Conservation (phyloP, 2,113 vertebrate genomes). For the Tachycineta bicolor region DNA sequence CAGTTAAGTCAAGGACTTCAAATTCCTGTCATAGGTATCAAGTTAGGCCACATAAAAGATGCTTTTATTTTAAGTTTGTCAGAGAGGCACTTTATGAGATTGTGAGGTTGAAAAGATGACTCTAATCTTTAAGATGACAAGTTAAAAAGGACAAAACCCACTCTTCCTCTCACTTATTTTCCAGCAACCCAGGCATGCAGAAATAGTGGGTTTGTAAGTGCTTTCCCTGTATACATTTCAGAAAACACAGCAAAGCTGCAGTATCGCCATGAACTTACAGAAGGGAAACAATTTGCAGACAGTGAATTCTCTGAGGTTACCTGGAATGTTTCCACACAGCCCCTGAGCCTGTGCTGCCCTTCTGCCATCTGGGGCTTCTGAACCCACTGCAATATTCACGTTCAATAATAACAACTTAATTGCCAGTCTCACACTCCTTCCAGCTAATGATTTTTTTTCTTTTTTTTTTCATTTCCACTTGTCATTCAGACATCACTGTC, state of each 20-base stretch:
- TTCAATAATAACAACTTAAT: slow-evolving; percentile 27
- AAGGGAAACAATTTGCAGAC: neutral
- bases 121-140: neutral
- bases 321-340: neutral
- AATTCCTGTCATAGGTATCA: neutral
- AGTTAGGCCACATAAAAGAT: neutral
- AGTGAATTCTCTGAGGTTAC: neutral
- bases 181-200: neutral
- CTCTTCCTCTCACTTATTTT: neutral
- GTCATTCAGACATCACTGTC: slow-evolving; percentile 33
- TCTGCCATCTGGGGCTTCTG: neutral
- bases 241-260: neutral
- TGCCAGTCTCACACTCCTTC: neutral
- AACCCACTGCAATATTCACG: neutral
- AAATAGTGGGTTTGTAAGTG: neutral
- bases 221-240: neutral
- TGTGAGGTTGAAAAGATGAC: neutral
- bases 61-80: neutral
- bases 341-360: neutral
- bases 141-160: neutral
- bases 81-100: neutral
- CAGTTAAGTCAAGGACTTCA: neutral
- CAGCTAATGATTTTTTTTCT: slow-evolving; percentile 22
- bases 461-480: neutral
- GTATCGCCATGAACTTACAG: neutral